Evolutionary conservation across 2,113 vertebrate species (phyloP).

Genomic region (Xenopus laevis): DNA sequence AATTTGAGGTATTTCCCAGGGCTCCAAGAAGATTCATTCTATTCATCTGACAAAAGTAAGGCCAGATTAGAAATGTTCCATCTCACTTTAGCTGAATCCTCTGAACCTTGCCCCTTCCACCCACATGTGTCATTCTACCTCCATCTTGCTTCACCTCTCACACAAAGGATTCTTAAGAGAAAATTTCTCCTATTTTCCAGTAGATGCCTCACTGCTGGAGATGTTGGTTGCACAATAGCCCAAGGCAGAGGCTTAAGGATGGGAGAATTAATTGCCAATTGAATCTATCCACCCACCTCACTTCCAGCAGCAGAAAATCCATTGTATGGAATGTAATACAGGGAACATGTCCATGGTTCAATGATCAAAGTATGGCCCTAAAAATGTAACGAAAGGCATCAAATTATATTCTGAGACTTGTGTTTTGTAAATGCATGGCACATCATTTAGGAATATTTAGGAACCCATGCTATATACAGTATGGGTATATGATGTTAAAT

Average conservation of each 20-base stretch:
- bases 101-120: slow-evolving; percentile 20
- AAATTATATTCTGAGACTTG: neutral
- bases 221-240: slow-evolving; percentile 14
- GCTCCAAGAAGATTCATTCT: slow-evolving; percentile 11
- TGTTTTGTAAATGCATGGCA: neutral
- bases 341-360: slow-evolving; percentile 6
- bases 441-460: neutral
- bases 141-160: slow-evolving; percentile 10
- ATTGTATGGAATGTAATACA: slow-evolving; percentile 3
- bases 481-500: too few species aligned
- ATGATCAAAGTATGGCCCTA: slow-evolving; percentile 12
- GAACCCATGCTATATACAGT: too few species aligned
- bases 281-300: slow-evolving; percentile 36
- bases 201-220: slow-evolving; percentile 26
- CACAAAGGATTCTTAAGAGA: slow-evolving; percentile 25
- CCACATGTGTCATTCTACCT: slow-evolving; percentile 40
- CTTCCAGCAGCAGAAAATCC: slow-evolving; percentile 15
- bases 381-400: neutral
- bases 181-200: slow-evolving; percentile 25
- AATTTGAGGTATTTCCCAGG: slow-evolving; percentile 16
- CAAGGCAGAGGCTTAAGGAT: slow-evolving; percentile 9
- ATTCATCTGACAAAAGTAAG: neutral
- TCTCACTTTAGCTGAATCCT: slow-evolving; percentile 6
- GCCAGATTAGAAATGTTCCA: slow-evolving; percentile 8
- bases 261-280: slow-evolving; percentile 10